phyloP scores from a whole-genome alignment of 2,888 invertebrate species.

The Tholera decimalis region DNA sequence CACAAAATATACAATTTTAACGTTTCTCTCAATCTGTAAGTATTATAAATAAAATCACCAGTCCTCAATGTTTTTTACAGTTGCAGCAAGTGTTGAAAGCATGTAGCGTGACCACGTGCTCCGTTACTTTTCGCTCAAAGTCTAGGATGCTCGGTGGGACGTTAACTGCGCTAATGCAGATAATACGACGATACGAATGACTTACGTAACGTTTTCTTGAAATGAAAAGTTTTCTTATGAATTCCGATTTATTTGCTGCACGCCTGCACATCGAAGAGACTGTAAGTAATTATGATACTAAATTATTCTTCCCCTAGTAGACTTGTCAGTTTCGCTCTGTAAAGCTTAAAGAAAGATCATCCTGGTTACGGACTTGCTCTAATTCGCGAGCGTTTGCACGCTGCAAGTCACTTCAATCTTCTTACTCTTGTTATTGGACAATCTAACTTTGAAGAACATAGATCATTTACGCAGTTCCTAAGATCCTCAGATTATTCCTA shows the following conservation, averaged over 20 bases:
- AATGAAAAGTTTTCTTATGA: conserved; percentile 6
- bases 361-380: neutral
- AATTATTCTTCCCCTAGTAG: neutral
- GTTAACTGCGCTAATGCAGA: neutral
- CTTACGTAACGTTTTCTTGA: conserved; percentile 7
- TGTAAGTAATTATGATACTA: too few relatives aligned
- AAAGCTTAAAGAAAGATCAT: neutral
- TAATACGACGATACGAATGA: neutral
- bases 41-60: conserved; percentile 31
- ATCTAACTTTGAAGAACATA: conserved; percentile 9
- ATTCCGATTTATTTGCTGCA: neutral
- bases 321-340: too few relatives aligned
- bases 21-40: conserved; percentile 5
- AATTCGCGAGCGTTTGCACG: neutral
- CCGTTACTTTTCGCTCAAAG: conserved; percentile 46
- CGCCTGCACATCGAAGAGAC: neutral
- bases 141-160: conserved; percentile 33
- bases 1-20: neutral
- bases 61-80: conserved; percentile 40
- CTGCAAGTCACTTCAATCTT: neutral
- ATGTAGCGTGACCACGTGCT: conserved; percentile 50
- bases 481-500: neutral
- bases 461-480: neutral
- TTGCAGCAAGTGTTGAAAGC: conserved; percentile 38
- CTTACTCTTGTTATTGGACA: neutral